Conservation (phyloP, 2,797 vertebrate genomes). For the Diceros bicornis region DNA sequence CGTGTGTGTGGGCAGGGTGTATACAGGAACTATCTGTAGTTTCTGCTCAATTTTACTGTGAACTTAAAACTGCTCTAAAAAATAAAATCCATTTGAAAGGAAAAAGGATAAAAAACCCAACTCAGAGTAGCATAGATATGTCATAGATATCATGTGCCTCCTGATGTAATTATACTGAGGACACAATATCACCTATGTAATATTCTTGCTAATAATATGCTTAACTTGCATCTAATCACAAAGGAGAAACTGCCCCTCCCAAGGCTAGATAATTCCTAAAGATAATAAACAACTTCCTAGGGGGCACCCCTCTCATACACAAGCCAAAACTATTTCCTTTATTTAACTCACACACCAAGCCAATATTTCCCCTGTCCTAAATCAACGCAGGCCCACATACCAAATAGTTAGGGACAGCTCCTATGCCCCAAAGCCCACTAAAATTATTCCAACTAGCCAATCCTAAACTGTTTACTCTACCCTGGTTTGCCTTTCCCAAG, state of each 20-base stretch:
- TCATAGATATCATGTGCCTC: not conserved
- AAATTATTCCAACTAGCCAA: not conserved
- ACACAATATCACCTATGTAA: not conserved
- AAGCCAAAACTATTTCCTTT: not conserved
- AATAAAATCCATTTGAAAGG: constrained; percentile 28
- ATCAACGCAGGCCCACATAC: not conserved
- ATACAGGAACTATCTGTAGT: not conserved
- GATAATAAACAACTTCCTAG: not conserved
- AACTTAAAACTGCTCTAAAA: not conserved
- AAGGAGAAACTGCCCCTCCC: not conserved
- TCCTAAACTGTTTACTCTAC: not conserved
- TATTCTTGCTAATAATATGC: not conserved
- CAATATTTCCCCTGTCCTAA: not conserved
- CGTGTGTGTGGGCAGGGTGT: too few species aligned
- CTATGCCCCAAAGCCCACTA: not conserved
- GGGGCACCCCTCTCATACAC: not conserved
- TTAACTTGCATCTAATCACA: constrained; percentile 32
- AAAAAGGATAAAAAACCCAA: not conserved
- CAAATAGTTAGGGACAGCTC: not conserved
- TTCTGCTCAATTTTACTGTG: not conserved
- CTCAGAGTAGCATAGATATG: not conserved
- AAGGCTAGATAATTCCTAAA: not conserved
- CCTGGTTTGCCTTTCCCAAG: not conserved
- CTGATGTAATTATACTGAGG: not conserved
- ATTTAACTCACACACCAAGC: not conserved